A percentile compares a stretch with the other conserved stretches of the same genome.
phyloP scores from a whole-genome alignment of 2,113 vertebrate genomes.

The Oostethus manadensis region DNA sequence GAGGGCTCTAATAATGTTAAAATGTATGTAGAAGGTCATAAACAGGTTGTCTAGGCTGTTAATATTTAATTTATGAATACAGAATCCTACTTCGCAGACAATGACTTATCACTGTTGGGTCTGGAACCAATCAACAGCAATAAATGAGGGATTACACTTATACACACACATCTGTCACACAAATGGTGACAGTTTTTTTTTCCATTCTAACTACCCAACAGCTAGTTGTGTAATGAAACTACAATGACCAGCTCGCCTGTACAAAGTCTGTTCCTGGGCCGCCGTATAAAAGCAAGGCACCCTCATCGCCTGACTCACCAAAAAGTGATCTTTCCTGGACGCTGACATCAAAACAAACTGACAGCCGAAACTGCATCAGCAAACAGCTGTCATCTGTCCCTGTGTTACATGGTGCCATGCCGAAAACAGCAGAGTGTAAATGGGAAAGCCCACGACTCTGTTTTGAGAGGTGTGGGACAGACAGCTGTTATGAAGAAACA shows the following conservation, averaged over 20 bases:
- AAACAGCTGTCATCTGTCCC: constrained; percentile 66
- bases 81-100: no score
- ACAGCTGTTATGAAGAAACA: constrained; percentile 49
- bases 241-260: constrained; percentile 7
- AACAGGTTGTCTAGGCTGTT: no score
- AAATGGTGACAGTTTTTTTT: no score
- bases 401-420: constrained; percentile 32
- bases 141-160: no score
- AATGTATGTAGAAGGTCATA: no score
- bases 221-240: constrained; percentile 1
- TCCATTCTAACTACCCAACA: background rate
- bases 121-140: no score
- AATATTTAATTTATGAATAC: no score
- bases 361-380: constrained; percentile 64
- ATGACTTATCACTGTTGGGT: no score
- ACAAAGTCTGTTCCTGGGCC: constrained; percentile 20
- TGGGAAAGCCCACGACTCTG: constrained; percentile 54
- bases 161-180: no score
- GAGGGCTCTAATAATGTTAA: no score
- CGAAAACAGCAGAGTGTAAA: constrained; percentile 45
- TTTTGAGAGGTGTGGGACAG: constrained; percentile 55
- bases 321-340: constrained; percentile 26
- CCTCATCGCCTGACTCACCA: constrained; percentile 19
- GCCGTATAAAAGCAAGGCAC: constrained; percentile 32
- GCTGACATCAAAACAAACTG: constrained; percentile 65